phyloP scores from a whole-genome alignment of 2,888 invertebrate species.

The Meliscaeva auricollis region DNA sequence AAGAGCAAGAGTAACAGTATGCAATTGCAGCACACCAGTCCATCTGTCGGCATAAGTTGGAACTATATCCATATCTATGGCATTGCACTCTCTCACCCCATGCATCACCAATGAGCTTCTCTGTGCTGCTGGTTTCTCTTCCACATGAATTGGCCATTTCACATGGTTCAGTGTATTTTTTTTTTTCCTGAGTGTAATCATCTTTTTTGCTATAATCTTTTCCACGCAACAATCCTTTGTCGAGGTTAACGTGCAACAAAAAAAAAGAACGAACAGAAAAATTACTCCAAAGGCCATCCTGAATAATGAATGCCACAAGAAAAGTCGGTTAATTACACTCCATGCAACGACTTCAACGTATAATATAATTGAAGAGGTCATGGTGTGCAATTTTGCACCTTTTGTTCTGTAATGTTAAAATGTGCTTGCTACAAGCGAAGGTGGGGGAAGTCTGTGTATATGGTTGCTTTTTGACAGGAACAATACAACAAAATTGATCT shows the following conservation, averaged over 20 bases:
- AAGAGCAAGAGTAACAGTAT: constrained; percentile 36
- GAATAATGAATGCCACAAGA: constrained; percentile 53
- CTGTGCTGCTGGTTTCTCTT: constrained; percentile 26
- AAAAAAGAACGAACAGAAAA: not conserved
- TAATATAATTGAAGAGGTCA: constrained; percentile 65
- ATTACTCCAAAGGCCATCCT: constrained; percentile 37
- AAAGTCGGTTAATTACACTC: constrained; percentile 72
- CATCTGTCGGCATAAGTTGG: not conserved
- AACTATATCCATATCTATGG: not conserved
- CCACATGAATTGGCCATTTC: constrained; percentile 60
- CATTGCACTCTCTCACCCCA: not conserved
- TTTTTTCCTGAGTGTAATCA: constrained; percentile 24
- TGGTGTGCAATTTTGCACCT: constrained; percentile 73
- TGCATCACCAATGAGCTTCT: constrained; percentile 64
- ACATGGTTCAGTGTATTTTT: constrained; percentile 43
- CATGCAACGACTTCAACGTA: constrained; percentile 38
- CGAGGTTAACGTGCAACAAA: constrained; percentile 4
- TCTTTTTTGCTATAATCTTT: constrained; percentile 58
- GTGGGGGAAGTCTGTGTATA: not conserved
- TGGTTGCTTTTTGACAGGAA: not conserved
- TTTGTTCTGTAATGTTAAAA: constrained; percentile 43
- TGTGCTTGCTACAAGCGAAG: not conserved
- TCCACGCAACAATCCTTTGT: constrained; percentile 56
- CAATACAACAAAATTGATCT: not conserved
- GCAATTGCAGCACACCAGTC: not conserved